Conservation (phyloP, 2,888 invertebrate genomes). For the Gibbula magus region DNA sequence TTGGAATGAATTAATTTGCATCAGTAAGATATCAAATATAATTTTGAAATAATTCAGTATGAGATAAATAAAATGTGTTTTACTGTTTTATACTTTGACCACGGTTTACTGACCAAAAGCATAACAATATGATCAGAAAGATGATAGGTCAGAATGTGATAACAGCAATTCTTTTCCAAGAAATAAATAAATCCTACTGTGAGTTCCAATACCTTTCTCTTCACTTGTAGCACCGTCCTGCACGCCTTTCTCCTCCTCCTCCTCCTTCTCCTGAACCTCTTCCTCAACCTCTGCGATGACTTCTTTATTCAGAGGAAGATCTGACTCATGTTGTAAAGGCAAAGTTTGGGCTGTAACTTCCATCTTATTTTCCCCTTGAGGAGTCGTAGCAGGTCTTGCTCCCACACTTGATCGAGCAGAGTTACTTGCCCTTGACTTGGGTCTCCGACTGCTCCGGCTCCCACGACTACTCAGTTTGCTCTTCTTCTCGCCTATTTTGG, state of each 20-base stretch:
- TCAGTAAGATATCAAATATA: no score
- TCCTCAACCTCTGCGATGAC: not conserved
- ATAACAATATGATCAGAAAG: no score
- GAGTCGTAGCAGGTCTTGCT: not conserved
- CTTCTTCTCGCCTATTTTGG: conserved; percentile 38
- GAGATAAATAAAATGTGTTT: no score
- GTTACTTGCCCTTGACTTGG: conserved; percentile 20
- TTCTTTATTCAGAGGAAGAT: not conserved
- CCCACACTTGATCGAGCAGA: not conserved
- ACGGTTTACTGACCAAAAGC: no score
- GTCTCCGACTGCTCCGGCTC: conserved; percentile 32
- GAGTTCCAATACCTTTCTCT: not conserved
- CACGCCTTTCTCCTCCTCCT: not conserved
- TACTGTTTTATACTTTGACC: no score
- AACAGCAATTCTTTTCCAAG: no score
- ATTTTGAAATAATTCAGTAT: no score
- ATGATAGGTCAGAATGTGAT: no score
- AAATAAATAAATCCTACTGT: no score
- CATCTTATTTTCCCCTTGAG: conserved; percentile 20
- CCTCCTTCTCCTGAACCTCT: not conserved
- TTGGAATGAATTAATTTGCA: no score
- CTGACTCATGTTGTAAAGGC: not conserved
- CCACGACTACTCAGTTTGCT: conserved; percentile 47
- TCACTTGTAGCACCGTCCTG: not conserved
- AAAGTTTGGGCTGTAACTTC: conserved; percentile 32